Base-by-base conservation (phyloP, 2,888 invertebrate genomes). In the Philereme vetulata region DNA sequence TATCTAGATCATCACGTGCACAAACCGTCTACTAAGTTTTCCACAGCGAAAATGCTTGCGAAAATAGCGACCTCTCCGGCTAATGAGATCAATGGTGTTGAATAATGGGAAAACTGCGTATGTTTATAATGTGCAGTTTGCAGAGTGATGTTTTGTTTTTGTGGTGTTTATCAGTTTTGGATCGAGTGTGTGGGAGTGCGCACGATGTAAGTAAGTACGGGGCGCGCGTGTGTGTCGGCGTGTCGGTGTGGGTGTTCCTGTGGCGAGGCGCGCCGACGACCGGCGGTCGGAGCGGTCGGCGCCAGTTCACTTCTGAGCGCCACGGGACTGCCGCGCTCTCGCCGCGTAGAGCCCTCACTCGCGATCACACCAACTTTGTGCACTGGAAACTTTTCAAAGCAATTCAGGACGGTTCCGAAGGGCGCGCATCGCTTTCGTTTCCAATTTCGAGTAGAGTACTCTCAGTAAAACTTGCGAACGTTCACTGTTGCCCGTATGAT, bases 311-410 rank as follows among this genome's bases (percentile, higher is more conserved):
- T 83, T 81, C 82, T 74, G 84, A 88, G 77, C 88, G 88, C 82
- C 80, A 85, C 81, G 84, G 82, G 88, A 86, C 72, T 84, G 85
- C 81, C 84, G 86, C 84, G 89, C 74, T 78, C 72, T 73, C 72
- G 78, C 64, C 84, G 88, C 81, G 85, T 81, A 72, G 79, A 82
- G 79, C 82, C 82, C 82, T 78, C 72, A 74, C 75, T 86, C 88
- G 83, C 90, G 90, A 89, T 86, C 84, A 79, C 75, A 79, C 75
- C 78, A 90, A 91, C 88, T 92, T 92, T 90, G 86, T 88, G 80
- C 81, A 87, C 86, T 90, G 91, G 92, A 92, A 92, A 92, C 91
- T 92, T 92, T 92, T 90, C 79, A 84, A 82, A 84, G 81, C 82
- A 81, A 80, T 82, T 79, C 79, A 76, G 76, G 74, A 77, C 78